Base-by-base conservation (phyloP, 2,113 vertebrate genomes). In the Vidua macroura region DNA sequence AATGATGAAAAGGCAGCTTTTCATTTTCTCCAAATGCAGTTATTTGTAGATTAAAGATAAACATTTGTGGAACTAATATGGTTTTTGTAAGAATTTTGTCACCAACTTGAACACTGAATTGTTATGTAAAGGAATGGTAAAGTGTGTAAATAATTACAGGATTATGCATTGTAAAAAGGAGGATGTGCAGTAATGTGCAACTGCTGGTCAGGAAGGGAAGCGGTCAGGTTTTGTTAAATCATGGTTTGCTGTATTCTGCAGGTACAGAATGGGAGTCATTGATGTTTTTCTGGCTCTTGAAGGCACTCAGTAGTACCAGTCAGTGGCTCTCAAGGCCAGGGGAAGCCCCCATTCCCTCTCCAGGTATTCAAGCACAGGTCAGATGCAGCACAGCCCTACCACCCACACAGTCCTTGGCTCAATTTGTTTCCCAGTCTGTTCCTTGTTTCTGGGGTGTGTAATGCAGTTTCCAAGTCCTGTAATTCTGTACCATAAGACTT, bases 31-130 rank as follows among this genome's bases (percentile, higher is more conserved):
- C 58, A 79, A 87, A 80, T 60, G 91, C 48, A 91, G 84, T 91
- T 78, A 94, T 97, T 96, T 80, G 94, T 96, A 91, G 95, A 96
- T 96, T 93, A 93, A 94, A 96, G 83, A 92, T 91, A 93, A 96
- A 91, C 90, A 75, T 90, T 72, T 86, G 92, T 95, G 87, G 79
- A 80, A 60, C 68, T 91, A 73, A 90, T 62, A 68, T 2, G n/a
- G 17, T 53, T 92, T 92, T 88, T 87, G 30, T 67, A 60, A 92
- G 88, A 96, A 84, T 92, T 93, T 87, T 96, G 87, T 95, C 92
- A 82, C 77, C 78, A 63, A 15, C 83, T 88, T 69, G 83, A 91
- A 27, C 22, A 10, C 12, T 41, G 59, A 80, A 52, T 76, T 89
- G 72, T 92, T 85, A 74, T 2, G 8, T 66, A 67, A 49, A n/a